Conservation (phyloP, 2,797 vertebrate genomes). For the Gallirallus australis region DNA sequence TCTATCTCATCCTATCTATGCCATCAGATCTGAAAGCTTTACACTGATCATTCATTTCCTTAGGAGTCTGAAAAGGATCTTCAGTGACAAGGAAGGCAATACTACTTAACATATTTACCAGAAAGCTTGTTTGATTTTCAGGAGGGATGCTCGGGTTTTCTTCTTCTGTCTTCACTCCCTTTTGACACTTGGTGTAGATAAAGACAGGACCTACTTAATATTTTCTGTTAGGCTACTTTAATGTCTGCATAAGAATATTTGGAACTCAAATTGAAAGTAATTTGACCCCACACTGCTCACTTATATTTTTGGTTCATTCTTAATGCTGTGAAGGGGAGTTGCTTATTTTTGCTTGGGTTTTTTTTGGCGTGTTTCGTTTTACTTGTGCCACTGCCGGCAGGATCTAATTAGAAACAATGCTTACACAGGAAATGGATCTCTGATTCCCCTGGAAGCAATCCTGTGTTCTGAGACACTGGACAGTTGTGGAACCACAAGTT, state of each 20-base stretch:
- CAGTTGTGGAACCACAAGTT: background rate
- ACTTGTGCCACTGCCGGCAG: background rate
- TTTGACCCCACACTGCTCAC: background rate
- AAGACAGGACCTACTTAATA: background rate
- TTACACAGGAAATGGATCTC: background rate
- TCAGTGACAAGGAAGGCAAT: background rate
- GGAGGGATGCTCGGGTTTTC: background rate
- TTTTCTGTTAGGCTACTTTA: background rate
- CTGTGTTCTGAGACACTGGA: background rate
- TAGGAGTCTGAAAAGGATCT: background rate
- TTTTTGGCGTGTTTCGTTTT: background rate
- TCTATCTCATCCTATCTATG: rapidly evolving
- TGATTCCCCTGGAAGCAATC: slow-evolving; percentile 23
- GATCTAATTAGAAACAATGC: background rate
- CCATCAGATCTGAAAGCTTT: background rate
- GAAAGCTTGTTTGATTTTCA: background rate
- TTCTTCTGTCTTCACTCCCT: background rate
- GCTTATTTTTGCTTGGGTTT: background rate
- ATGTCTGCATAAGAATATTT: background rate
- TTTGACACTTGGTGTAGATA: background rate
- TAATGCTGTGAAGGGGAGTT: background rate
- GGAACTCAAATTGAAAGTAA: background rate
- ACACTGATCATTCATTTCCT: background rate
- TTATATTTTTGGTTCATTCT: background rate
- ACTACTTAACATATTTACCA: background rate